phyloP scores from a whole-genome alignment of 2,113 vertebrate species.

The Tachycineta bicolor region DNA sequence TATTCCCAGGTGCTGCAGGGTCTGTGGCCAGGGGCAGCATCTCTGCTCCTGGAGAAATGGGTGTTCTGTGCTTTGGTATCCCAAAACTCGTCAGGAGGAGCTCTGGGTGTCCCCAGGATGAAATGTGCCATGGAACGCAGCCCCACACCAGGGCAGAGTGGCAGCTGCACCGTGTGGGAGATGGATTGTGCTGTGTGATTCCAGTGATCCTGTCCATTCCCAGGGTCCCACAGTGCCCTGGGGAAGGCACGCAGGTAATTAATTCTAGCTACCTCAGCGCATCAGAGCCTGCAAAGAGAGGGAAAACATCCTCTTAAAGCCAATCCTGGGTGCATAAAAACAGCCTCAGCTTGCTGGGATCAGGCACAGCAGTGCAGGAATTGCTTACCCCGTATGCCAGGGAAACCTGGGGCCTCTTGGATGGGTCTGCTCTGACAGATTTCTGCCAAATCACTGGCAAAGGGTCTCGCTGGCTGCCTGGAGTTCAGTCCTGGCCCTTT shows the following conservation, averaged over 20 bases:
- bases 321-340: rapidly evolving
- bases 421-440: not conserved
- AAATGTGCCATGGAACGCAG: constrained; percentile 29
- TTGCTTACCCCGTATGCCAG: rapidly evolving
- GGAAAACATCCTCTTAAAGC: not conserved
- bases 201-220: constrained; percentile 39
- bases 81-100: not conserved
- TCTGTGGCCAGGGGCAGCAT: not conserved
- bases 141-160: not conserved
- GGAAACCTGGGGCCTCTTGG: not conserved
- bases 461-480: not conserved
- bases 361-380: not conserved
- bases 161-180: constrained; percentile 28
- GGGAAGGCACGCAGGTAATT: not conserved
- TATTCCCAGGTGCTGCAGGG: not conserved
- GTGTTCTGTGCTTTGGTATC: not conserved
- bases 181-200: constrained; percentile 49
- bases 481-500: not conserved
- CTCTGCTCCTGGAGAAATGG: not conserved
- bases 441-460: not conserved
- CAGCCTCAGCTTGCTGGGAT: not conserved
- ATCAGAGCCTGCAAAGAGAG: not conserved
- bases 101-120: not conserved
- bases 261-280: not conserved
- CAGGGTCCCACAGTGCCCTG: not conserved